Conservation (phyloP, 2,888 invertebrate species). For the Stenolophus ochropezus region DNA sequence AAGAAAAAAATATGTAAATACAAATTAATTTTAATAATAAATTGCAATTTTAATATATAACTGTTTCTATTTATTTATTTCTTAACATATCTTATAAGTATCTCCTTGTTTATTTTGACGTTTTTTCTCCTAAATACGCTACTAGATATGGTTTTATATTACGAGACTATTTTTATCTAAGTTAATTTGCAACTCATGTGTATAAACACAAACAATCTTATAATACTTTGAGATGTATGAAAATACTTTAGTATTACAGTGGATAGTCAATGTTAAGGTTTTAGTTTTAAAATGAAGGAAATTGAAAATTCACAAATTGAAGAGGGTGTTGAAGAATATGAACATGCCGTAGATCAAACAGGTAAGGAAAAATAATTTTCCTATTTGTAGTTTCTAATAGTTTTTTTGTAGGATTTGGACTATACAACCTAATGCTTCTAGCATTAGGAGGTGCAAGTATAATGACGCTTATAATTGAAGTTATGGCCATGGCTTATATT, state of each 20-base stretch:
- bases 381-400: no score
- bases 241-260: background rate
- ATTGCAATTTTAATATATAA: background rate
- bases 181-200: conserved; percentile 10
- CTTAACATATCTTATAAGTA: background rate
- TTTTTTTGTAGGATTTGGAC: conserved; percentile 42
- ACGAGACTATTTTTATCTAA: background rate
- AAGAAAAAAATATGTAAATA: conserved; percentile 12
- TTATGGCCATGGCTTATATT: conserved; percentile 23
- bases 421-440: conserved; percentile 32
- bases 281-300: background rate
- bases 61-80: background rate
- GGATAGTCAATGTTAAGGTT: background rate
- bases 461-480: conserved; percentile 17
- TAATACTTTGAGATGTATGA: background rate
- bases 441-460: conserved; percentile 3
- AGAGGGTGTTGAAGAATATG: conserved; percentile 46
- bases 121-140: background rate
- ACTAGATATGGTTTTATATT: background rate
- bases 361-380: no score
- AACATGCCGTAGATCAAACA: conserved; percentile 47
- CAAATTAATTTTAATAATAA: background rate
- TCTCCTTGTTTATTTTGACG: background rate
- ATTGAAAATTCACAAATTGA: conserved; percentile 10
- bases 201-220: background rate